Percentiles rank a stretch among this genome's conserved stretches.
Conservation (phyloP, 2,797 vertebrate species). For the Echiichthys vipera region DNA sequence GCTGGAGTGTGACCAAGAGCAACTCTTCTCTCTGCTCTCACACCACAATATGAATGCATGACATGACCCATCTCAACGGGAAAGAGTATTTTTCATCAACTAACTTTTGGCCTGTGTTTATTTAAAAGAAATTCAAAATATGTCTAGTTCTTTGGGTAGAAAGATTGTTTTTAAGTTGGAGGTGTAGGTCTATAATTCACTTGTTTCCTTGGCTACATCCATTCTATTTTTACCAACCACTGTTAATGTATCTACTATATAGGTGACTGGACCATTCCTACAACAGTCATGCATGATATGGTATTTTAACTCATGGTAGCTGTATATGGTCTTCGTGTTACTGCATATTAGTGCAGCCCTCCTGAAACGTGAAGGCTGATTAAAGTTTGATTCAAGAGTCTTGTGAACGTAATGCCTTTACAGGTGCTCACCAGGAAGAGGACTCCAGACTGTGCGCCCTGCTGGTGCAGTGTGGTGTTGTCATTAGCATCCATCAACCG, state of each 20-base stretch:
- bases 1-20: not conserved
- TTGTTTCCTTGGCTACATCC: not conserved
- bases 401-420: not conserved
- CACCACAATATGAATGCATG: not conserved
- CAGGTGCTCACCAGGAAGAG: not conserved
- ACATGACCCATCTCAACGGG: not conserved
- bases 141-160: not conserved
- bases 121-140: not conserved
- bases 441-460: conserved; percentile 28
- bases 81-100: not conserved
- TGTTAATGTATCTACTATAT: not conserved
- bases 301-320: not conserved
- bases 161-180: not conserved
- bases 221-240: not conserved
- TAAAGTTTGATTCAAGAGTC: not conserved
- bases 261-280: not conserved
- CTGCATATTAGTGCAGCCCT: not conserved
- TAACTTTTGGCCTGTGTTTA: not conserved
- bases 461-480: conserved; percentile 39
- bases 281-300: not conserved
- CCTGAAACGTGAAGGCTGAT: not conserved
- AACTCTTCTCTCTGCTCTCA: not conserved
- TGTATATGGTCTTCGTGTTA: not conserved
- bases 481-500: conserved; percentile 59
- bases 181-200: not conserved